Percentiles rank a stretch among this genome's conserved stretches.
Conservation (phyloP, 2,113 vertebrate species). For the Meriones unguiculatus region DNA sequence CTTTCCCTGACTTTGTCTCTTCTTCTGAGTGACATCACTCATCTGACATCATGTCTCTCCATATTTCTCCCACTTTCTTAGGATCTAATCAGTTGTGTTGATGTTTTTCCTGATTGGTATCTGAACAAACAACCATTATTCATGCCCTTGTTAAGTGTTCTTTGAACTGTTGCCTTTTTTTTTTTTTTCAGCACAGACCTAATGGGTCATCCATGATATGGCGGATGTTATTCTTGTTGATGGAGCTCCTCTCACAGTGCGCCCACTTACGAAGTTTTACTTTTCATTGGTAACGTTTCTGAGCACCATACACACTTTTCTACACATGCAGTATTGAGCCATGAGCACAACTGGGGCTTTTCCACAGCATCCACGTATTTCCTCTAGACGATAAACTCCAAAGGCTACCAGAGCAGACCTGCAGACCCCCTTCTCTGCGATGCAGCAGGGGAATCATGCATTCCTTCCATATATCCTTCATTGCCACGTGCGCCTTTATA, state of each 20-base stretch:
- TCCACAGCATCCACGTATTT: fast-evolving
- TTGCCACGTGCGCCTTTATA: not conserved
- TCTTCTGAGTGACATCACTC: not conserved
- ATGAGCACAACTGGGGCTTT: not conserved
- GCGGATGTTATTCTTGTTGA: not conserved
- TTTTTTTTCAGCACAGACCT: not conserved
- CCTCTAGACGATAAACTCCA: not conserved
- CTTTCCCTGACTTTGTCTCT: not conserved
- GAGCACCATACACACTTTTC: not conserved
- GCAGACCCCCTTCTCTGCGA: not conserved
- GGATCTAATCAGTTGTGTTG: not conserved
- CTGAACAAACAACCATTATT: not conserved
- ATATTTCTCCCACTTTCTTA: not conserved
- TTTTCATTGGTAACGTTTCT: not conserved
- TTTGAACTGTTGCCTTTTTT: not conserved
- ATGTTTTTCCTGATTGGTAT: not conserved
- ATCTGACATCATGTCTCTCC: not conserved
- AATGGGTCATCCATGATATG: not conserved
- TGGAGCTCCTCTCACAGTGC: not conserved
- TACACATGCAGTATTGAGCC: not conserved
- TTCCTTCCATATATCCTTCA: not conserved
- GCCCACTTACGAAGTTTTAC: fast-evolving
- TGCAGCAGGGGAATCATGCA: not conserved
- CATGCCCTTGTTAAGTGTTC: not conserved
- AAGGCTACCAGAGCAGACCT: not conserved